Evolutionary conservation across 2,797 vertebrate genomes (phyloP), one percentile per base, ranked within the genome.

Genomic region (Botia kubotai): DNA sequence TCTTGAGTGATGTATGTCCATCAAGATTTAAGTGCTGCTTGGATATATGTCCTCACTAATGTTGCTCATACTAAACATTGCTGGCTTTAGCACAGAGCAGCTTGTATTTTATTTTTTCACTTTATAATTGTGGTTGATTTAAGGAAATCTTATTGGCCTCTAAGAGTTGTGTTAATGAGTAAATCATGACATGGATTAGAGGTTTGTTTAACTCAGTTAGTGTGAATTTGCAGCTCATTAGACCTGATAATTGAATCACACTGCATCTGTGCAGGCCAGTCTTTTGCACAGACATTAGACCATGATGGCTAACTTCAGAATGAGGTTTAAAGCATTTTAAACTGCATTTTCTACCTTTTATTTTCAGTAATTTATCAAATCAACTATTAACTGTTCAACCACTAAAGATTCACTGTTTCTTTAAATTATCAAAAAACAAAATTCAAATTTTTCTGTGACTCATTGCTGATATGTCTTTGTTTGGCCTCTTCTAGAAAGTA

Each of bases 1-100:
- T 92, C 73, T 93, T 97, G 84, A 99, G 97, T 88, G 98, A 99
- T 89, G 98, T 99, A 93, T 81, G 97, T 66, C 29, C 14, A 26
- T 72, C 2, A 19, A 39, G 58, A 62, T 11, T 52, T 21, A 23
- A 67, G n/a, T 66, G 29, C 4, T 67, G 26, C 14, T n/a, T 74
- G 0, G 11, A 29, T 33, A 29, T 33, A 65, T 19, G n/a, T 3
- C 13, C 26, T 16, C 29, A 63, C 4, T 63, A 46, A 46, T 46
- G 10, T 46, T 10, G 10, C 43, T 46, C 43, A 46, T 46, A 46
- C 43, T 46, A 46, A 46, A 10, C 10, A 46, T 46, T 11, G 10
- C 0, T 8, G 10, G 43, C 43, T 46, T 11, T 46, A 10, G 43
- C 43, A 46, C 43, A 46, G 10, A 46, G 43, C 43, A 7, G 39